A percentile compares a stretch with the other conserved stretches of the same genome.
These are phyloP conservation scores for Drosophila meridiana DNA, from an alignment of 2,888 invertebrate genomes.

Conservation along the genomic window DNA sequence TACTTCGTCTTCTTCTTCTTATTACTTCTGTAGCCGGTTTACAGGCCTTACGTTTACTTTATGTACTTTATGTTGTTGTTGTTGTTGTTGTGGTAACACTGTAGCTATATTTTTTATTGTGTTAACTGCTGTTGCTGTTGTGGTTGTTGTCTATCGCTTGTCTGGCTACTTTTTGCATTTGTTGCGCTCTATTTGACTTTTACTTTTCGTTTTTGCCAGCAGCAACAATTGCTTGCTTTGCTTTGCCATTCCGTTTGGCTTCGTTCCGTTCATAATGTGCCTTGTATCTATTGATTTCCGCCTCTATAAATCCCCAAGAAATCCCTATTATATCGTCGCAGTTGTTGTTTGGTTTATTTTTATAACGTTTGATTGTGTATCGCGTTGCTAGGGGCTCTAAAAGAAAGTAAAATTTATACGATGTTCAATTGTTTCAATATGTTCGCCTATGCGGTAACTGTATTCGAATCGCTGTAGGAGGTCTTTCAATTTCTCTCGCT, in stretches of 20 bases:
- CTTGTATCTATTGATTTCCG: conserved; percentile 48
- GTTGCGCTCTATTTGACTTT: conserved; percentile 76
- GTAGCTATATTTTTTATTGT: conserved; percentile 24
- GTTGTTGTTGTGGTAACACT: conserved; percentile 30
- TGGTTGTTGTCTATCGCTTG: conserved; percentile 43
- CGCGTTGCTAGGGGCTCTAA: conserved; percentile 16
- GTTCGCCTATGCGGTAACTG: conserved; percentile 12
- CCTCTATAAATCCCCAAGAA: conserved; percentile 32
- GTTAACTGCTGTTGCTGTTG: conserved; percentile 11
- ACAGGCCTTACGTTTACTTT: conserved; percentile 35
- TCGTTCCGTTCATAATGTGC: conserved; percentile 41
- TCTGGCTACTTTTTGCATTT: conserved; percentile 69
- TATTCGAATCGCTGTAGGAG: conserved; percentile 27
- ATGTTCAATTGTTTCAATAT: conserved; percentile 31
- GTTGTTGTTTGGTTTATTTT: conserved; percentile 15
- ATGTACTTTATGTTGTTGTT: conserved; percentile 9
- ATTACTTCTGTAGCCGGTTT: conserved; percentile 34
- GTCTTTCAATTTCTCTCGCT: conserved; percentile 21
- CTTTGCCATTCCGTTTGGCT: conserved; percentile 5
- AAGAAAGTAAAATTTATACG: conserved; percentile 36
- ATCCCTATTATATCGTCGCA: conserved; percentile 20
- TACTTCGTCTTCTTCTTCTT: background rate
- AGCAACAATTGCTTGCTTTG: conserved; percentile 2
- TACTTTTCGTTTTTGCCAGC: conserved; percentile 70
- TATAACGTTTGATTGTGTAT: conserved; percentile 14